Percentiles rank a stretch among this genome's conserved stretches.
Evolutionary conservation across 92 coral and sea anemone species (phyloP).

Genomic region (Metridium senile): DNA sequence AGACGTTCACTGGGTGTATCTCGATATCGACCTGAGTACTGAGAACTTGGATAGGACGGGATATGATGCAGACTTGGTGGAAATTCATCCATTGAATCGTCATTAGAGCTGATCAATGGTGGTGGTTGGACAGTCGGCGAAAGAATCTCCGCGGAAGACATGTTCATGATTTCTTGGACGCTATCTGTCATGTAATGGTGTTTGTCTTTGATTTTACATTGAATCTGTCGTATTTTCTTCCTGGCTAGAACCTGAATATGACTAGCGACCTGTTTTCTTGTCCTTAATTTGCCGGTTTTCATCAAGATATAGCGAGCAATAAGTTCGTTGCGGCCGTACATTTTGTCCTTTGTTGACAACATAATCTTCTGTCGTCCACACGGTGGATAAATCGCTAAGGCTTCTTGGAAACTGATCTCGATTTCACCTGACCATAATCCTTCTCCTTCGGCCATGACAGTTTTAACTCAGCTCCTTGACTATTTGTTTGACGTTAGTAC

Average conservation of each 20-base stretch:
- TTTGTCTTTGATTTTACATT: constrained; percentile 78
- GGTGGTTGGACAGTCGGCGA: constrained; percentile 71
- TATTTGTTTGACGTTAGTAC: neutral
- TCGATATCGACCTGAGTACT: constrained; percentile 38
- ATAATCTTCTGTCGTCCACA: constrained; percentile 99
- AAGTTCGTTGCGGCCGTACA: constrained; percentile 98
- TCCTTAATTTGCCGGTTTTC: constrained; percentile 97
- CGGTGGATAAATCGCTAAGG: constrained; percentile 98
- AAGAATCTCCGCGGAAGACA: constrained; percentile 90
- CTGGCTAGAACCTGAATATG: constrained; percentile 98
- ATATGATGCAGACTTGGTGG: constrained; percentile 29
- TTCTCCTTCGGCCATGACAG: constrained; percentile 72
- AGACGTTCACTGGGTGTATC: constrained; percentile 27
- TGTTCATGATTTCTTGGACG: constrained; percentile 82
- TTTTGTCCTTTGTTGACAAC: constrained; percentile 97
- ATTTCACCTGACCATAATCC: constrained; percentile 98
- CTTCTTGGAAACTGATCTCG: constrained; percentile 97
- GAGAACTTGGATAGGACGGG: constrained; percentile 19
- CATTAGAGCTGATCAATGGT: neutral
- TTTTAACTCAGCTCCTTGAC: neutral
- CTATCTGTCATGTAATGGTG: constrained; percentile 65
- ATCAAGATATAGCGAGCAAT: constrained; percentile 94
- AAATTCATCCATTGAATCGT: neutral
- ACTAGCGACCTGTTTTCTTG: constrained; percentile 99
- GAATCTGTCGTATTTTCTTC: constrained; percentile 92